Evolutionary conservation across 1,140 invertebrate species (phyloP), one percentile per base, ranked within the genome.

Genomic region (Plutomurus gul): DNA sequence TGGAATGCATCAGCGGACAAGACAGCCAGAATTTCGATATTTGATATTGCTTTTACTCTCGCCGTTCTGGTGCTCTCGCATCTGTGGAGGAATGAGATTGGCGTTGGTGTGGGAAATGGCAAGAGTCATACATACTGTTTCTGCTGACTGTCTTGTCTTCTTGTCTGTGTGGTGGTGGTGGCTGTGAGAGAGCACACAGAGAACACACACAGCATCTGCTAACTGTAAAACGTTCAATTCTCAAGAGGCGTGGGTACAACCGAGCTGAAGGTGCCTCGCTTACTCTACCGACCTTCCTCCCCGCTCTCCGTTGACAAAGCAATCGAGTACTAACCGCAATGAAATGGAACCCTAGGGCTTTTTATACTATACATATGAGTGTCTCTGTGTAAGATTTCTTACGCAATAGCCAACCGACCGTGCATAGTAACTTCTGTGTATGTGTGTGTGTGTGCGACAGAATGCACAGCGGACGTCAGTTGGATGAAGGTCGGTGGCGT

Each of bases 21-120:
- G n/a, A n/a, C n/a, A 30, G 11, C 36, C 56, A 65, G 25, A 33
- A 33, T 65, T 33, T 33, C 56, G 56, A 65, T 65, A 65, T 65
- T 36, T 65, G 56, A 65, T 65, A 65, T 65, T 65, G 56, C 56
- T 65, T 65, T 65, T 65, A 65, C n/a, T 65, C 56, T 65, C 27
- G 8, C 27, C 51, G 25, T 11, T 10, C 30, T n/a, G 25, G 51
- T 8, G 51, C 16, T 30, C 8, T 8, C 10, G 27, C 16, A 16
- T 33, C 22, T 36, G 30, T 33, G 56, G 36, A 7, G 25, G 56
- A 65, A n/a, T n/a, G n/a, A n/a, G n/a, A n/a, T n/a, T n/a, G n/a
- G n/a, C n/a, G n/a, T n/a, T n/a, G n/a, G n/a, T 33, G 36, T 36
- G 56, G 30, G 10, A 33, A 36, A 65, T n/a, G 27, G 13, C 27